Percentiles rank a stretch among this genome's conserved stretches.
phyloP scores from a whole-genome alignment of 2,113 vertebrate species.

The western clawed frog (Xenopus tropicalis) region UCB_Xtro_10.0 CM004451.2:57549501-57550000 shows the following conservation, averaged over 20 bases:
- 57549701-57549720: slow-evolving; percentile 25
- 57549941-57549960: slow-evolving; percentile 36
- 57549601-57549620: neutral
- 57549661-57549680: slow-evolving; percentile 30
- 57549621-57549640: slow-evolving; percentile 20
- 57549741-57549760: slow-evolving; percentile 7
- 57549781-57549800: neutral
- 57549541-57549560: neutral
- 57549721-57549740: slow-evolving; percentile 17
- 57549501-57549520: neutral
- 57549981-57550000: slow-evolving; percentile 58
- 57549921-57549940: slow-evolving; percentile 20
- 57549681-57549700: neutral
- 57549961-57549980: slow-evolving; percentile 50
- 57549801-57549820: too few relatives aligned
- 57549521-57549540: neutral
- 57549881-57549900: slow-evolving; percentile 26
- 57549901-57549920: slow-evolving; percentile 14
- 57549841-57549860: too few relatives aligned
- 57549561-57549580: neutral
- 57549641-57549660: slow-evolving; percentile 24
- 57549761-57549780: slow-evolving; percentile 25
- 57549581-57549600: slow-evolving; percentile 10
- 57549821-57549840: too few relatives aligned
- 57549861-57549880: slow-evolving; percentile 2